phyloP scores from a whole-genome alignment of 1,140 invertebrate genomes.

The Megathymus violae region DNA sequence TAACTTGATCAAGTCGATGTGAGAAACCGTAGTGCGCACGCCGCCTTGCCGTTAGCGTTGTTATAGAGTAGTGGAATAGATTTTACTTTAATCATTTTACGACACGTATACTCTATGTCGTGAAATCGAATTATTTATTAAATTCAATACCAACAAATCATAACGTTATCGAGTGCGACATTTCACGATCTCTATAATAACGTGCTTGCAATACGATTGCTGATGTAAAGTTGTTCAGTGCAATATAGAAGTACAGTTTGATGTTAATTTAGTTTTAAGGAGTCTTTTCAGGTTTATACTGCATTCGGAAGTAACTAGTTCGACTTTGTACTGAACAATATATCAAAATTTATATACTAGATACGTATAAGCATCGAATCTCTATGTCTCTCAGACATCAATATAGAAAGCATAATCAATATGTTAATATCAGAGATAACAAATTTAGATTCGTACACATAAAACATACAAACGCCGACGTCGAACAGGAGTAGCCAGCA shows the following conservation, averaged over 20 bases:
- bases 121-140: conserved; percentile 32
- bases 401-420: conserved; percentile 76
- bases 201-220: conserved; percentile 9
- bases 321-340: conserved; percentile 1
- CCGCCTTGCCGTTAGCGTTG: conserved; percentile 45
- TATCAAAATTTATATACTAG: conserved; percentile 41
- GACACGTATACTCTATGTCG: conserved; percentile 18
- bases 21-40: conserved; percentile 49
- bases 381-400: conserved; percentile 64
- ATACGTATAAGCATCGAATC: conserved; percentile 23
- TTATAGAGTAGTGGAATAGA: conserved; percentile 40
- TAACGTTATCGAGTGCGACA: conserved; percentile 11
- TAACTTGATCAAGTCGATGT: conserved; percentile 69
- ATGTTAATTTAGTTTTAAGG: conserved; percentile 19
- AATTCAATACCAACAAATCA: conserved; percentile 31
- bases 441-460: conserved; percentile 70
- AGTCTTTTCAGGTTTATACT: conserved; percentile 36
- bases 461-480: conserved; percentile 65
- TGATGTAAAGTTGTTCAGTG: conserved; percentile 5
- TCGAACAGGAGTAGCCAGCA: conserved; percentile 68
- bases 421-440: conserved; percentile 79
- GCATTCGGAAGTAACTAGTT: conserved; percentile 37
- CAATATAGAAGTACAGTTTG: conserved; percentile 10
- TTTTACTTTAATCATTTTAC: conserved; percentile 40
- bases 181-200: conserved; percentile 23